Conservation (phyloP, 2,888 invertebrate species). For the Lapara coniferarum region DNA sequence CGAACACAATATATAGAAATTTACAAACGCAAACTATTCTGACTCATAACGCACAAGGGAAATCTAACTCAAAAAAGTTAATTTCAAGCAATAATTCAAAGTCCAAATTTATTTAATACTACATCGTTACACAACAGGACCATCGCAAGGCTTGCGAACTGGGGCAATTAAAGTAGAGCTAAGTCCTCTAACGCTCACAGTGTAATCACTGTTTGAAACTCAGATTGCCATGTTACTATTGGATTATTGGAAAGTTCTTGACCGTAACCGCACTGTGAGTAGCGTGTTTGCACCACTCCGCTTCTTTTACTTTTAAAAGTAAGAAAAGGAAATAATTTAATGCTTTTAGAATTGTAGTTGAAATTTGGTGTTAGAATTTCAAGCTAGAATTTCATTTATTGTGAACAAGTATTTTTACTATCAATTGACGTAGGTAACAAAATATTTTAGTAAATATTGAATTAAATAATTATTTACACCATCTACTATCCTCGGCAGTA, state of each 20-base stretch:
- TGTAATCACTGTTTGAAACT: slow-evolving; percentile 39
- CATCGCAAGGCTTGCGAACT: slow-evolving; percentile 29
- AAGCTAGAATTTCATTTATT: no score
- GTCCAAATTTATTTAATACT: slow-evolving; percentile 16
- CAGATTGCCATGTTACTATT: slow-evolving; percentile 25
- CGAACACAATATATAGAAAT: no score
- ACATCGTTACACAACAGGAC: slow-evolving; percentile 28
- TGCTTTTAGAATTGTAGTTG: not conserved
- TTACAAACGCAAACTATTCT: not conserved
- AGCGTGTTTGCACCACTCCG: not conserved
- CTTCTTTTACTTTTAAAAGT: not conserved
- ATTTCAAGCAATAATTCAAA: not conserved
- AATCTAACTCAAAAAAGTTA: not conserved
- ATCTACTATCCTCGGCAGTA: no score
- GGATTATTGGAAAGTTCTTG: slow-evolving; percentile 40
- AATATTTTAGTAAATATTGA: no score
- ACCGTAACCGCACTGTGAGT: slow-evolving; percentile 27
- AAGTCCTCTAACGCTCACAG: slow-evolving; percentile 32
- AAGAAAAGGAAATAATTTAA: not conserved
- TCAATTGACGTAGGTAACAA: no score
- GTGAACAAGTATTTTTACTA: no score
- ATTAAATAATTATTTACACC: no score
- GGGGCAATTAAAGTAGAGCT: slow-evolving; percentile 34
- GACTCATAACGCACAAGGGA: not conserved
- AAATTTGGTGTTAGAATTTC: not conserved